Percentiles rank a stretch among this genome's conserved stretches.
Evolutionary conservation across 2,888 invertebrate genomes (phyloP).

Genomic region (Drosophila maculinotata): DNA sequence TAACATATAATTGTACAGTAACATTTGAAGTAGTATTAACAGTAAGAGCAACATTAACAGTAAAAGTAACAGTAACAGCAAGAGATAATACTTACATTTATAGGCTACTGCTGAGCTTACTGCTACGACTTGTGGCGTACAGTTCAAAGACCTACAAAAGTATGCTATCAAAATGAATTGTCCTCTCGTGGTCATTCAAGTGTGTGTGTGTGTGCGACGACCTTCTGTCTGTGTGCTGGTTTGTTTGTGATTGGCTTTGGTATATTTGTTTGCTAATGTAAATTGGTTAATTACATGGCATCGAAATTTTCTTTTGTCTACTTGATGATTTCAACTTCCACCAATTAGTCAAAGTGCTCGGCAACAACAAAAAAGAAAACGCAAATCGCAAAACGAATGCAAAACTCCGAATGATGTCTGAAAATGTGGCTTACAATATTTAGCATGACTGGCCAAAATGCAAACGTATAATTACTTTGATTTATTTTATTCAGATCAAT

Average conservation of each 20-base stretch:
- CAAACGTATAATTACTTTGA: conserved; percentile 4
- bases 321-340: conserved; percentile 25
- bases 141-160: conserved; percentile 38
- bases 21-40: neutral
- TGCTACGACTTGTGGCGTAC: conserved; percentile 2
- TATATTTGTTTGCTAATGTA: conserved; percentile 32
- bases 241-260: conserved; percentile 8
- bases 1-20: no score
- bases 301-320: conserved; percentile 19
- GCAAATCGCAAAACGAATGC: conserved; percentile 1
- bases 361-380: neutral
- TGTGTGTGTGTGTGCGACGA: conserved; percentile 4
- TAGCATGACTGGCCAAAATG: conserved; percentile 12
- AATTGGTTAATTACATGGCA: conserved; percentile 52
- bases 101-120: no score
- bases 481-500: conserved; percentile 10
- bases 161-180: conserved; percentile 43
- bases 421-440: conserved; percentile 24
- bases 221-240: conserved; percentile 1
- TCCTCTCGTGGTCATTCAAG: conserved; percentile 21
- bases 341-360: conserved; percentile 47
- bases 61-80: neutral
- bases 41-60: neutral
- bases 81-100: neutral
- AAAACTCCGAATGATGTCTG: conserved; percentile 18